These are phyloP conservation scores for Mormyrops attenuatus DNA, from an alignment of 2,797 vertebrate genomes.

Conservation along the genomic window DNA sequence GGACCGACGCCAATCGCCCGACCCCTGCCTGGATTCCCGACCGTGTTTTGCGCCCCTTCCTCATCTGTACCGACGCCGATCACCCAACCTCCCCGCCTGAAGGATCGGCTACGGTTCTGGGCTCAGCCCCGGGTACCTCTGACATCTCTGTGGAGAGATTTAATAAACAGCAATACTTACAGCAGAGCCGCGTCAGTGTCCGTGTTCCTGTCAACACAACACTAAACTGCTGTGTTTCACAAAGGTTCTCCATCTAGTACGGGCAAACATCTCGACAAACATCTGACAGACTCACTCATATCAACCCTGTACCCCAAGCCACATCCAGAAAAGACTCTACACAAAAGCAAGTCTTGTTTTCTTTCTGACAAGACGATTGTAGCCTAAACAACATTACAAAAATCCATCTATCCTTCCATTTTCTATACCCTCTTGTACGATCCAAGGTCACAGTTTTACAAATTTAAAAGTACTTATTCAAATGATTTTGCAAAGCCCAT, in stretches of 20 bases:
- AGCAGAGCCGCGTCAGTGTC: too few species aligned
- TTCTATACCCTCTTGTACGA: background rate
- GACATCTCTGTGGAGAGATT: too few species aligned
- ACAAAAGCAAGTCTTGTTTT: background rate
- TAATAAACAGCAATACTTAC: too few species aligned
- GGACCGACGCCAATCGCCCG: too few species aligned
- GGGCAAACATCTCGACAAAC: background rate
- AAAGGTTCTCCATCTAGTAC: background rate
- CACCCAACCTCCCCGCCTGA: too few species aligned
- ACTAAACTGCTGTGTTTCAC: background rate
- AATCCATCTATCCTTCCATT: background rate
- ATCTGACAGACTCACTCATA: background rate
- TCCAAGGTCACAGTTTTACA: background rate
- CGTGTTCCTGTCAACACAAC: too few species aligned
- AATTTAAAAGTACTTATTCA: background rate
- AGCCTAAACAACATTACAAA: background rate
- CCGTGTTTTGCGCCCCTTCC: too few species aligned
- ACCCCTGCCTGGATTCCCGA: too few species aligned
- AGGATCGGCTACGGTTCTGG: too few species aligned
- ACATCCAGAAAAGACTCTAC: background rate
- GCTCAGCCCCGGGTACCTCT: too few species aligned
- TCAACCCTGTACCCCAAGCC: background rate
- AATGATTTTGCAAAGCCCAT: background rate
- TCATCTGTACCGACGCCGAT: too few species aligned
- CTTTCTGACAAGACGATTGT: background rate